Base-by-base conservation (phyloP, 2,113 vertebrate genomes). In the Psophia crepitans region DNA sequence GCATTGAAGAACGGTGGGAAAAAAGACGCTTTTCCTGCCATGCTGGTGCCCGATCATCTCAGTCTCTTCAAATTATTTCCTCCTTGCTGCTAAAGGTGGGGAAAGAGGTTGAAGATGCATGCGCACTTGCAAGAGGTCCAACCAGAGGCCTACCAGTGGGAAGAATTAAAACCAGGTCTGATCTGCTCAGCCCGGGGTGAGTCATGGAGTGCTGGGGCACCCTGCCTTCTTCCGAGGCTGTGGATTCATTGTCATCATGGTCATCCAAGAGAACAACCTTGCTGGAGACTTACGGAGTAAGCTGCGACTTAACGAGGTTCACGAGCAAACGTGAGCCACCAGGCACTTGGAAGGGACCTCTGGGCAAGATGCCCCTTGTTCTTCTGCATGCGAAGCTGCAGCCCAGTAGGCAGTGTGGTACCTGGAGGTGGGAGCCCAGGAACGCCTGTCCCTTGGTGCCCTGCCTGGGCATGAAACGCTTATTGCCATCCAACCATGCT, bases 281-380 rank as follows among this genome's bases (percentile, higher is more conserved):
- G 37, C 81, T 46, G 58, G 28, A 63, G 11, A 9, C 18, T 39
- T 7, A 10, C 0, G 8, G 33, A 53, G 26, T 35, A 57, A 87
- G 43, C 19, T 78, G 22, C 3, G 2, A 32, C 24, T 48, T 68
- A 30, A 33, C 0, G 4, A 64, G n/a, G 46, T 12, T 46, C 65
- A 37, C 0, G 12, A 46, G 64, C 27, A 44, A 71, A 37, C 0
- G 1, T 0, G 5, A 57, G 27, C 28, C 46, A 43, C 41, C 0
- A 1, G 39, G 48, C 0, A 0, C 14, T 19, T 43, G 82, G 30
- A 53, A 51, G 57, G n/a, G 56, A 64, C 30, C 26, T 69, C 61
- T 88, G 79, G 70, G 26, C 51, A 53, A 53, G 51, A 2, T 75
- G 30, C 22, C 41, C 49, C 14, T 53, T 43, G 12, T 17, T 19